A percentile compares a stretch with the other conserved stretches of the same genome.
Conservation (phyloP, 2,113 vertebrate species). For the Dromiciops gliroides region DNA sequence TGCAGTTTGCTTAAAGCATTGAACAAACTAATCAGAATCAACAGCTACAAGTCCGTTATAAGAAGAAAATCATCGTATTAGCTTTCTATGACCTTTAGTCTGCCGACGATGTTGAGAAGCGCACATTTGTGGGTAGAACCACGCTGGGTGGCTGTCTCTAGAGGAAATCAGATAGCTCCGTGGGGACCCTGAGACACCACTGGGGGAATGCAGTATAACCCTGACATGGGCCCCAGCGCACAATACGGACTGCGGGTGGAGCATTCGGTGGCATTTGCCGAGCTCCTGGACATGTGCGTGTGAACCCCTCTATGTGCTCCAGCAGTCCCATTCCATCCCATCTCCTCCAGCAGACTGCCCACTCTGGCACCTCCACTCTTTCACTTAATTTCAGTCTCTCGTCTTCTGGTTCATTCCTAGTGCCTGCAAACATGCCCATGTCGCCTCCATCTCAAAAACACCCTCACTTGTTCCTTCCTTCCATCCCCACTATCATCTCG, state of each 20-base stretch:
- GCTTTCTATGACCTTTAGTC: background rate
- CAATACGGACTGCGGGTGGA: background rate
- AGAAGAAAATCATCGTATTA: background rate
- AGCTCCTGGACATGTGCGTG: background rate
- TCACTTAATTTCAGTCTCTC: background rate
- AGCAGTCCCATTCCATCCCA: background rate
- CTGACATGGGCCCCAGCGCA: background rate
- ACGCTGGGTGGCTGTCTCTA: background rate
- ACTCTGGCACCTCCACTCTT: background rate
- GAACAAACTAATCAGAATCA: background rate
- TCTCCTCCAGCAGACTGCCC: background rate
- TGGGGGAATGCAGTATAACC: background rate
- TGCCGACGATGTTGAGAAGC: background rate
- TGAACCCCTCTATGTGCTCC: background rate
- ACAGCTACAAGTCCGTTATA: background rate
- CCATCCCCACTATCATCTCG: background rate
- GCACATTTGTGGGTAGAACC: background rate
- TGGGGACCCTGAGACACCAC: background rate
- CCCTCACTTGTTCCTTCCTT: background rate
- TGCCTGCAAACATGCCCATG: background rate
- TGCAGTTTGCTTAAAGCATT: slow-evolving; percentile 4
- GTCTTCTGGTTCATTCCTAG: no score
- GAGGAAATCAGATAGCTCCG: background rate
- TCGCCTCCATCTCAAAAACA: background rate
- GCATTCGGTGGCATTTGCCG: background rate